Conservation (phyloP, 2,888 invertebrate genomes). For the Rosalia funebris region DNA sequence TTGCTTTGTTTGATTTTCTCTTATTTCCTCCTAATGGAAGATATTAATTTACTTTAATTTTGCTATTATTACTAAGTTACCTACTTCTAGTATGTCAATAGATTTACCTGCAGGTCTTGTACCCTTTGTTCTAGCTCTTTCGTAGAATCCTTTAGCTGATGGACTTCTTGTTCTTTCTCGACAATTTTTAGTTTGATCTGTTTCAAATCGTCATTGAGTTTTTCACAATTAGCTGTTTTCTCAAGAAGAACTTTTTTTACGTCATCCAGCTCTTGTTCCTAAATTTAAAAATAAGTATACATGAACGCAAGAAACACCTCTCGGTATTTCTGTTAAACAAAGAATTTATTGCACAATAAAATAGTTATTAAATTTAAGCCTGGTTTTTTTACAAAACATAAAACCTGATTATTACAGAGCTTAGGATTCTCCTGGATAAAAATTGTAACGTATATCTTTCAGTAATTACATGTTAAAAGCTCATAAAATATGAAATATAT, state of each 20-base stretch:
- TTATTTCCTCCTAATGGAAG: constrained; percentile 66
- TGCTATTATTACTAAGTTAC: no score
- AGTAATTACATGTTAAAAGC: no score
- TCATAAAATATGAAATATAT: no score
- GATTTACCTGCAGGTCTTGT: constrained; percentile 52
- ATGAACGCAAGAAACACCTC: no score
- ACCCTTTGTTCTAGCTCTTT: constrained; percentile 54
- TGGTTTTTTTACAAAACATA: no score
- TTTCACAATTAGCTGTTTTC: constrained; percentile 57
- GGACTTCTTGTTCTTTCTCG: constrained; percentile 60
- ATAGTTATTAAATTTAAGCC: no score
- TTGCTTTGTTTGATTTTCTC: constrained; percentile 63
- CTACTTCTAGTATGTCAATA: no score
- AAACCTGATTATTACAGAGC: no score
- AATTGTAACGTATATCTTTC: no score
- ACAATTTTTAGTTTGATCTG: constrained; percentile 54
- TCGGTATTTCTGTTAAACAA: no score
- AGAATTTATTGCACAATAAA: no score
- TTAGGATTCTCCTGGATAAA: no score
- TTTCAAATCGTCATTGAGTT: constrained; percentile 54
- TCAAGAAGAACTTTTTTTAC: constrained; percentile 61
- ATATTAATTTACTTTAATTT: constrained; percentile 19
- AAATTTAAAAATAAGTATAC: constrained; percentile 37
- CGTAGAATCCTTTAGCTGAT: constrained; percentile 49
- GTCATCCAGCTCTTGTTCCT: constrained; percentile 58